These are phyloP conservation scores for Delphinus delphis DNA, from an alignment of 2,113 vertebrate species.

Conservation along the genomic window DNA sequence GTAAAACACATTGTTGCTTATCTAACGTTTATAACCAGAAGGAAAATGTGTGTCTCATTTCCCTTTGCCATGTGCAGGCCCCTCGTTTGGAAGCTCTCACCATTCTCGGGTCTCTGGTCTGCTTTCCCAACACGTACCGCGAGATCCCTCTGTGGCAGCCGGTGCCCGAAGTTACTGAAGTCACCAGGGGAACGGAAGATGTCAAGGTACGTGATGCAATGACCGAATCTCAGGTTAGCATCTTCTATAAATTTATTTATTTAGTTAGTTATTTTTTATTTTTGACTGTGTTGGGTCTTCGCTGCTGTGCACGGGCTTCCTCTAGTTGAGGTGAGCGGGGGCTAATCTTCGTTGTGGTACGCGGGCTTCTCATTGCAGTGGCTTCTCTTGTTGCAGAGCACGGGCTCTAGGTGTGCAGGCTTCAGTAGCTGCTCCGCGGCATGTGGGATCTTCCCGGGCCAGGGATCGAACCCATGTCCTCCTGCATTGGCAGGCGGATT, in stretches of 20 bases:
- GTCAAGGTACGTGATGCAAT: constrained; percentile 89
- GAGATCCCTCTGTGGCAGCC: constrained; percentile 88
- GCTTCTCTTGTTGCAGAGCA: no score
- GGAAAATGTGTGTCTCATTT: background rate
- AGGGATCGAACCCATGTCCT: no score
- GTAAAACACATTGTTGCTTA: background rate
- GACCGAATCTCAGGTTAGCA: background rate
- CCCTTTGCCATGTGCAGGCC: constrained; percentile 82
- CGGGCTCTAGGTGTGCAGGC: no score
- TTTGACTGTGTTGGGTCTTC: no score
- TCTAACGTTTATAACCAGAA: background rate
- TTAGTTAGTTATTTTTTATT: no score
- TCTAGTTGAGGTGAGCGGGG: no score
- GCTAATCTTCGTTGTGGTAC: no score
- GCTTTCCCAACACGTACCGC: constrained; percentile 94
- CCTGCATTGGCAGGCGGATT: no score
- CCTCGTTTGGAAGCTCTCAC: constrained; percentile 95
- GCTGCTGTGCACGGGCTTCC: no score
- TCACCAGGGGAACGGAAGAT: constrained; percentile 84
- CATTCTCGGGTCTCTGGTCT: constrained; percentile 95
- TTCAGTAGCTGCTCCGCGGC: no score
- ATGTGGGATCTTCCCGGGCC: no score
- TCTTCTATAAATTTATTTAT: background rate
- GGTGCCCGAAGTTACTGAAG: constrained; percentile 82
- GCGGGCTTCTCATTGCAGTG: no score